Percentiles rank a stretch among this genome's conserved stretches.
These are phyloP conservation scores for Pogona vitticeps DNA, from an alignment of 2,113 vertebrate genomes.

Conservation along the genomic window DNA sequence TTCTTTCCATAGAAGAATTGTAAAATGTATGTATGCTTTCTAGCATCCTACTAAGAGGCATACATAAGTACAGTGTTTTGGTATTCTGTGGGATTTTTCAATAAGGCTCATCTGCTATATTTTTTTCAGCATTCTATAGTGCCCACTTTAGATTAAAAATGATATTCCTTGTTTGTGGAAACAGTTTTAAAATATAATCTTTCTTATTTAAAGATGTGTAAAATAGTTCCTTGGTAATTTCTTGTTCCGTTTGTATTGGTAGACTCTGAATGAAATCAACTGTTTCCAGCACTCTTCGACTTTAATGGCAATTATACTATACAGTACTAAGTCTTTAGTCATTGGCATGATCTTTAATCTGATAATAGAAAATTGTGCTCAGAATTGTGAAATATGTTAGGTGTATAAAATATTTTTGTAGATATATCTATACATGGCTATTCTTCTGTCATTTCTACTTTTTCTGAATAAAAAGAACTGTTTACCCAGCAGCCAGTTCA, in stretches of 20 bases:
- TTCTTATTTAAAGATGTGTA: constrained; percentile 12
- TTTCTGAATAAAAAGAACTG: not conserved
- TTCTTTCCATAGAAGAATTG: constrained; percentile 52
- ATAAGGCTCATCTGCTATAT: not conserved
- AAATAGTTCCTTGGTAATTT: constrained; percentile 13
- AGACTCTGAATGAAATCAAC: not conserved
- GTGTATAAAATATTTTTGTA: not conserved
- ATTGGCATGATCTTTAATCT: not conserved
- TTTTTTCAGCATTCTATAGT: not conserved
- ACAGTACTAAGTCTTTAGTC: not conserved
- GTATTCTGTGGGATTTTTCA: not conserved
- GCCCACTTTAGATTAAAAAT: not conserved
- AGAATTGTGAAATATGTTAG: not conserved
- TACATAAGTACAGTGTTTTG: constrained; percentile 17
- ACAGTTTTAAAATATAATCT: not conserved
- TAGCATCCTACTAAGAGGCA: not conserved
- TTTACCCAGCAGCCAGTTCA: rapidly evolving
- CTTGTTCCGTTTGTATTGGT: not conserved
- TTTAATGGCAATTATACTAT: not conserved
- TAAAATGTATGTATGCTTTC: constrained; percentile 32
- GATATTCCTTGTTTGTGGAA: constrained; percentile 11
- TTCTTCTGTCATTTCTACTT: not conserved
- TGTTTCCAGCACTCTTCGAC: not conserved
- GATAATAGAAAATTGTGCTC: not conserved
- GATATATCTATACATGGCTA: not conserved